Conservation (phyloP, 2,888 invertebrate genomes). For the Cheilosia variabilis region DNA sequence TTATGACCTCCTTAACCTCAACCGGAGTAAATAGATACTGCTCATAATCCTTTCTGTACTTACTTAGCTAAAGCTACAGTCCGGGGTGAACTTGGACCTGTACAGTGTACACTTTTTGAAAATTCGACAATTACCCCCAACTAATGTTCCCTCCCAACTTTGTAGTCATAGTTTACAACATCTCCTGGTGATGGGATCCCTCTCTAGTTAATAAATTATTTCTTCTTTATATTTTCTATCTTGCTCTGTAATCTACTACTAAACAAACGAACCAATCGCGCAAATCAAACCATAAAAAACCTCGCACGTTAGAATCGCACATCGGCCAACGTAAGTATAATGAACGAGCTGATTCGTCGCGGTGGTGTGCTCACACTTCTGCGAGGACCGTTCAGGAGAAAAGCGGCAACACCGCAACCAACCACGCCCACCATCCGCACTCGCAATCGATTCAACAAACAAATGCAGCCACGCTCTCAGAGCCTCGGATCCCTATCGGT, state of each 20-base stretch:
- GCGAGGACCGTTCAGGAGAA: constrained; percentile 82
- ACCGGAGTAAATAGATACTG: too few relatives aligned
- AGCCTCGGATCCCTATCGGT: constrained; percentile 83
- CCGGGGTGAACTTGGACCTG: too few relatives aligned
- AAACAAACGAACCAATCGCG: constrained; percentile 39
- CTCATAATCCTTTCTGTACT: too few relatives aligned
- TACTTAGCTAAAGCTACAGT: too few relatives aligned
- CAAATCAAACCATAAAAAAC: constrained; percentile 37
- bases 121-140: constrained; percentile 44
- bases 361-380: constrained; percentile 82
- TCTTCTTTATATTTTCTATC: constrained; percentile 56
- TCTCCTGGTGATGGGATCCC: constrained; percentile 59
- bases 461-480: constrained; percentile 82
- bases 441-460: constrained; percentile 78
- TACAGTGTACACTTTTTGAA: not conserved
- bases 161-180: constrained; percentile 9
- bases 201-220: constrained; percentile 54
- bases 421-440: constrained; percentile 80
- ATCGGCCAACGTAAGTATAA: constrained; percentile 80
- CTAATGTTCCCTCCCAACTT: not conserved
- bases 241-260: constrained; percentile 46
- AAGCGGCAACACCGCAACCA: constrained; percentile 81
- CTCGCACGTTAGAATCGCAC: constrained; percentile 71
- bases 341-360: constrained; percentile 82
- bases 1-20: too few relatives aligned